These are phyloP conservation scores for Kryptolebias marmoratus DNA, from an alignment of 2,113 vertebrate genomes.

Conservation along the genomic window DNA sequence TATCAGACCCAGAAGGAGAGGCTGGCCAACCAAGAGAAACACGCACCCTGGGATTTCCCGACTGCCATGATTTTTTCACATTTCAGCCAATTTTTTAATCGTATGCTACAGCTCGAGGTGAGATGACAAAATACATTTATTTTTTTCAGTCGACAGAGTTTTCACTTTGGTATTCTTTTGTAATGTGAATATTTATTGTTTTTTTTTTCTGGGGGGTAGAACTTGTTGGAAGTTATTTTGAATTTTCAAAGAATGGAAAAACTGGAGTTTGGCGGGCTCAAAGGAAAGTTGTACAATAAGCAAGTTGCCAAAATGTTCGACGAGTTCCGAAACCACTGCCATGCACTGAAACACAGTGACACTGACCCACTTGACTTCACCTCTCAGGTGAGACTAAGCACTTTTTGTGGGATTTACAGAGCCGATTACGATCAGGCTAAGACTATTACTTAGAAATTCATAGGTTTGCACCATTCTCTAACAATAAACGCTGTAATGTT, in stretches of 20 bases:
- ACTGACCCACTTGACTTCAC: slow-evolving; percentile 70
- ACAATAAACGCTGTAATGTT: slow-evolving; percentile 5
- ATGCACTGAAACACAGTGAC: slow-evolving; percentile 75
- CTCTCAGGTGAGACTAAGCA: slow-evolving; percentile 69
- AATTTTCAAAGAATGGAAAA: slow-evolving; percentile 87
- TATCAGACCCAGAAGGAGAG: slow-evolving; percentile 78
- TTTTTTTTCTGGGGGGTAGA: slow-evolving; percentile 48
- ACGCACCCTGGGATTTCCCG: slow-evolving; percentile 84
- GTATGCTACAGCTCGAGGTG: slow-evolving; percentile 83
- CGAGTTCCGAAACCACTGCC: slow-evolving; percentile 78
- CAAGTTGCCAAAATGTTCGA: slow-evolving; percentile 69
- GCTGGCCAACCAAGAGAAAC: slow-evolving; percentile 68
- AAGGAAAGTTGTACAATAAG: slow-evolving; percentile 78
- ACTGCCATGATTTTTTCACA: slow-evolving; percentile 81
- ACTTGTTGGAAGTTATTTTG: slow-evolving; percentile 78
- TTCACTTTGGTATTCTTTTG: background rate
- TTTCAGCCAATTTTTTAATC: slow-evolving; percentile 80
- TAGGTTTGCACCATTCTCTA: background rate
- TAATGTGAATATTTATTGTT: background rate
- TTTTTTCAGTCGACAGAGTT: background rate
- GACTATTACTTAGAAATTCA: background rate
- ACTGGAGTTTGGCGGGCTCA: slow-evolving; percentile 80
- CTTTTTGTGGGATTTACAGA: background rate
- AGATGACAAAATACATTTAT: slow-evolving; percentile 5
- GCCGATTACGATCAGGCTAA: background rate